A percentile compares a stretch with the other conserved stretches of the same genome.
These are phyloP conservation scores for Monoplex corrugatus DNA, from an alignment of 2,888 invertebrate species.

Conservation along the genomic window DNA sequence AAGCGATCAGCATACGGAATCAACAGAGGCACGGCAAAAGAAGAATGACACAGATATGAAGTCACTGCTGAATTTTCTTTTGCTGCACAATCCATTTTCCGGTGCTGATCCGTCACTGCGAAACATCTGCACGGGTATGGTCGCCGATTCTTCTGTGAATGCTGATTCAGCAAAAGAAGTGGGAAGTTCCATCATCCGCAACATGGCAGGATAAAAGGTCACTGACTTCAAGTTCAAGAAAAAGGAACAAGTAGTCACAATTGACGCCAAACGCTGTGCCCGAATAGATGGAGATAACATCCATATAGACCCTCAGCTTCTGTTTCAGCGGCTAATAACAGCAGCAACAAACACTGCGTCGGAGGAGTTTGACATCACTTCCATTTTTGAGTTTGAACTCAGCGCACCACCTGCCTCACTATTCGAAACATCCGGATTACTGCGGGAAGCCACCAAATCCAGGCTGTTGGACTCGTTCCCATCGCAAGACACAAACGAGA, in stretches of 20 bases:
- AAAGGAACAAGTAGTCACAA: not conserved
- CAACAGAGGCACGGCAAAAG: not conserved
- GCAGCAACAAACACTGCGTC: not conserved
- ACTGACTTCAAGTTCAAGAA: not conserved
- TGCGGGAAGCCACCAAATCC: not conserved
- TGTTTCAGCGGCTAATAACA: slow-evolving; percentile 11
- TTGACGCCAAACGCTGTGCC: not conserved
- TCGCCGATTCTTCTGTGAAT: not conserved
- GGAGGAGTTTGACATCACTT: not conserved
- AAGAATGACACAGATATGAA: no score
- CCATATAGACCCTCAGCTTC: not conserved
- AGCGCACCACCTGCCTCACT: not conserved
- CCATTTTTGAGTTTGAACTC: slow-evolving; percentile 10
- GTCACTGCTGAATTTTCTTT: no score
- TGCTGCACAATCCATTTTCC: not conserved
- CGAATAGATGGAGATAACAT: not conserved
- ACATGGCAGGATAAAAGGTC: not conserved
- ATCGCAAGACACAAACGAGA: not conserved
- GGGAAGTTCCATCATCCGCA: not conserved
- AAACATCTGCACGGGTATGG: not conserved
- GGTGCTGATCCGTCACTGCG: not conserved
- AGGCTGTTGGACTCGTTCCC: not conserved
- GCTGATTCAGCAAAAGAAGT: not conserved
- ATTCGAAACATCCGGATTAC: slow-evolving; percentile 18
- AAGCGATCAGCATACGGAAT: slow-evolving; percentile 41